Evolutionary conservation across 2,888 invertebrate genomes (phyloP).

Genomic region (Ichneumon xanthorius): DNA sequence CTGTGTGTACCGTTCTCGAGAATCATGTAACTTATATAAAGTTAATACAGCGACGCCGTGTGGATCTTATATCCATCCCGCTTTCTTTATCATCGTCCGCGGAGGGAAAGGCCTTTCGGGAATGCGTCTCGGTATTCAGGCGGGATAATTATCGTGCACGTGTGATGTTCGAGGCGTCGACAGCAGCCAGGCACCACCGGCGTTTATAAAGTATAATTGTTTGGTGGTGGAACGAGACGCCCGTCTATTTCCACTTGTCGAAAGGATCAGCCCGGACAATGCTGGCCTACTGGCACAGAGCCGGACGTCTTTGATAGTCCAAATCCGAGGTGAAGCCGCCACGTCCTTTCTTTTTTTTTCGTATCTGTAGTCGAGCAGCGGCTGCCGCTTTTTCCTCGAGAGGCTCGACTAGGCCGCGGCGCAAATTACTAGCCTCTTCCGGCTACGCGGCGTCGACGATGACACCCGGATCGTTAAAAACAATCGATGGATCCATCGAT

Average conservation of each 20-base stretch:
- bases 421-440: conserved; percentile 50
- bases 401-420: conserved; percentile 17
- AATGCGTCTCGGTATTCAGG: conserved; percentile 26
- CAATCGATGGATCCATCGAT: conserved; percentile 75
- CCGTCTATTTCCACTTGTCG: conserved; percentile 31
- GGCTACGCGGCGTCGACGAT: conserved; percentile 47
- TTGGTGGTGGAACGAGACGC: neutral
- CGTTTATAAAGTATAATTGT: conserved; percentile 8
- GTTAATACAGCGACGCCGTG: conserved; percentile 1
- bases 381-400: conserved; percentile 5
- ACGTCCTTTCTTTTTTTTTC: conserved; percentile 20
- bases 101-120: conserved; percentile 19
- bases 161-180: conserved; percentile 44
- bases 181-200: conserved; percentile 17
- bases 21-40: conserved; percentile 28
- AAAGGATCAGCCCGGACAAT: conserved; percentile 35
- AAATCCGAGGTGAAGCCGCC: conserved; percentile 20
- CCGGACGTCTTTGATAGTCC: conserved; percentile 25
- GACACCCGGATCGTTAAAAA: conserved; percentile 32
- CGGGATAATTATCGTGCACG: conserved; percentile 49
- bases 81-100: conserved; percentile 30
- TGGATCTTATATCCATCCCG: neutral
- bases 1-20: neutral
- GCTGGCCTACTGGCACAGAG: conserved; percentile 28
- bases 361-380: neutral